Percentiles rank a stretch among this genome's conserved stretches.
phyloP scores from a whole-genome alignment of 2,888 invertebrate genomes.

The Dynastes tityus region DNA sequence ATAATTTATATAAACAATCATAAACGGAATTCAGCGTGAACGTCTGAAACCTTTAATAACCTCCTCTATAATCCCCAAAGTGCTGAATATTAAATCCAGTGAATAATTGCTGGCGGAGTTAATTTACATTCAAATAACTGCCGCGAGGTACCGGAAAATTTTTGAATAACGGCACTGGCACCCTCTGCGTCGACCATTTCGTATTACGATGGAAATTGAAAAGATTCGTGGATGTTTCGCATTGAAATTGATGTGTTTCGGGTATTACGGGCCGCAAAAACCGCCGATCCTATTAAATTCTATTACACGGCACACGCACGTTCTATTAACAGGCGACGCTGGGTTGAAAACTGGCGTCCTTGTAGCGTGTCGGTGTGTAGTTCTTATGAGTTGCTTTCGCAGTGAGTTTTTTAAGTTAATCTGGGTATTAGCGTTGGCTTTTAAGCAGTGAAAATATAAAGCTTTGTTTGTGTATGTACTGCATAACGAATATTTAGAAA shows the following conservation, averaged over 20 bases:
- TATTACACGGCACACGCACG: constrained; percentile 28
- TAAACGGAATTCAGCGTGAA: constrained; percentile 54
- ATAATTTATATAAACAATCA: constrained; percentile 46
- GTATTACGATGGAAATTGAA: constrained; percentile 47
- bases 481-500: too few relatives aligned
- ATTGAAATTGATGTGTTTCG: constrained; percentile 37
- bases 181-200: constrained; percentile 34
- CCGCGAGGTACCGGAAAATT: constrained; percentile 56
- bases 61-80: constrained; percentile 59
- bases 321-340: constrained; percentile 29
- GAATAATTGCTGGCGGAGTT: constrained; percentile 60
- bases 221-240: constrained; percentile 41
- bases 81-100: constrained; percentile 61
- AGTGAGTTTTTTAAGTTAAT: too few relatives aligned
- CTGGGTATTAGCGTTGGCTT: too few relatives aligned
- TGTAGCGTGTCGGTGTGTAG: too few relatives aligned
- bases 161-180: constrained; percentile 51
- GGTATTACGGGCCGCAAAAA: constrained; percentile 33
- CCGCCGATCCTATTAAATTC: constrained; percentile 46
- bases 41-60: constrained; percentile 59
- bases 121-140: constrained; percentile 61
- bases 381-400: too few relatives aligned
- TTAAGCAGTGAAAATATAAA: too few relatives aligned
- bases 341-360: neutral
- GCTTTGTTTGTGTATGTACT: neutral